These are phyloP conservation scores for Mionectes macconnelli DNA, from an alignment of 2,113 vertebrate genomes.

Conservation along the genomic window DNA sequence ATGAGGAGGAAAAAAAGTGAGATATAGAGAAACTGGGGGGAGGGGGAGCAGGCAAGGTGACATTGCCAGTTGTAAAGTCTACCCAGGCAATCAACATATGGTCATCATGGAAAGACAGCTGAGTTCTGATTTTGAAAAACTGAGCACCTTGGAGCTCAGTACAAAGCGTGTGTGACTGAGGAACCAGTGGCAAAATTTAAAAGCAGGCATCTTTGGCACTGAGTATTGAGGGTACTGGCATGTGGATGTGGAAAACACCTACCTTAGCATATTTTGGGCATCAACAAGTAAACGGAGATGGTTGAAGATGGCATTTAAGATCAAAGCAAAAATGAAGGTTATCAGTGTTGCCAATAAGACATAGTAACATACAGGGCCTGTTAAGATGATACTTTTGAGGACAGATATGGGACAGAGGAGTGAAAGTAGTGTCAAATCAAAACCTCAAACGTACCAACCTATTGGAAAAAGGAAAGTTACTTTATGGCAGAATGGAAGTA, in stretches of 20 bases:
- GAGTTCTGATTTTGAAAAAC: background rate
- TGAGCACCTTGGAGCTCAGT: background rate
- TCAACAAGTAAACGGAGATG: background rate
- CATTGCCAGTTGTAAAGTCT: background rate
- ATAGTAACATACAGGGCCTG: background rate
- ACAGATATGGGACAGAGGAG: background rate
- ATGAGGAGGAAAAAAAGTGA: background rate
- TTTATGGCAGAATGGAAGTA: background rate
- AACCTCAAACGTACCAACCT: background rate
- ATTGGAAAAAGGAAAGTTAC: background rate
- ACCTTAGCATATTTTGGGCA: background rate
- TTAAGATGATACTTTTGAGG: background rate
- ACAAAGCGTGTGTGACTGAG: background rate
- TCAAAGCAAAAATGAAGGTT: background rate
- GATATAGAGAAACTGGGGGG: background rate
- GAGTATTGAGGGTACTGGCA: background rate
- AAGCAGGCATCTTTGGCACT: background rate
- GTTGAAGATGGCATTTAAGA: background rate
- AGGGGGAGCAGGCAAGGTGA: background rate
- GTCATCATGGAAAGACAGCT: background rate
- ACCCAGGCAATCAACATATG: rapidly evolving
- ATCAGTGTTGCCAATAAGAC: background rate
- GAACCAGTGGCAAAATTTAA: background rate
- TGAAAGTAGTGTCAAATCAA: background rate
- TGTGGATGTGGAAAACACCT: background rate